Evolutionary conservation across 1,140 invertebrate genomes (phyloP).

Genomic region (Octopus sinensis): DNA sequence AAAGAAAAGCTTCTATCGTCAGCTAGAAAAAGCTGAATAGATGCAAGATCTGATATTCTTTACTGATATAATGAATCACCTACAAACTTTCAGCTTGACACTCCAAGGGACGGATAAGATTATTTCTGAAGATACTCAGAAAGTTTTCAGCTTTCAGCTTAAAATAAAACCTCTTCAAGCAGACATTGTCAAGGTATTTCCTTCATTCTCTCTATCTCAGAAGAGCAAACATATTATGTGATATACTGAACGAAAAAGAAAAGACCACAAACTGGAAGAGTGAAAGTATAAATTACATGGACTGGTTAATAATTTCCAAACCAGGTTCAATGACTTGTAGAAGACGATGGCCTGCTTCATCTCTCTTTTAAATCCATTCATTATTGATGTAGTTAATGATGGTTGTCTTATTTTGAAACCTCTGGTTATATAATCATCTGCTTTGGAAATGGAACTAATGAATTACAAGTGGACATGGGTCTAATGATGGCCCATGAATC

Average conservation of each 20-base stretch:
- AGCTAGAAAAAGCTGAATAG: not conserved
- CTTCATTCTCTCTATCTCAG: not conserved
- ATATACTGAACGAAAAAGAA: not conserved
- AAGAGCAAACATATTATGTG: constrained; percentile 3
- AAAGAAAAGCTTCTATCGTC: constrained; percentile 1
- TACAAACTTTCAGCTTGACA: constrained; percentile 7
- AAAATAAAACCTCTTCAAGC: not conserved
- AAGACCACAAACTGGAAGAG: constrained; percentile 4
- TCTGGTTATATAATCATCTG: constrained; percentile 1
- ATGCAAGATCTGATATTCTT: constrained; percentile 4
- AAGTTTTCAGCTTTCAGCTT: not conserved
- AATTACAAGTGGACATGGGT: not conserved
- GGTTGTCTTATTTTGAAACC: not conserved
- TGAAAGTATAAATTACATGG: not conserved
- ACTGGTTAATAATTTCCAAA: constrained; percentile 5
- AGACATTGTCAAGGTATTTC: not conserved
- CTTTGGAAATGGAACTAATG: constrained; percentile 1
- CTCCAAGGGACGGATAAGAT: not conserved
- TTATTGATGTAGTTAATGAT: constrained; percentile 4
- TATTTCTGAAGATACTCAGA: constrained; percentile 1
- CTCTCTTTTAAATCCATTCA: constrained; percentile 5
- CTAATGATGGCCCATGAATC: constrained; percentile 1
- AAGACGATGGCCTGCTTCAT: not conserved
- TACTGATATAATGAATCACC: constrained; percentile 5
- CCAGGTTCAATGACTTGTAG: constrained; percentile 7